phyloP scores from a whole-genome alignment of 2,113 vertebrate genomes.

The Motacilla tschutschensis region DNA sequence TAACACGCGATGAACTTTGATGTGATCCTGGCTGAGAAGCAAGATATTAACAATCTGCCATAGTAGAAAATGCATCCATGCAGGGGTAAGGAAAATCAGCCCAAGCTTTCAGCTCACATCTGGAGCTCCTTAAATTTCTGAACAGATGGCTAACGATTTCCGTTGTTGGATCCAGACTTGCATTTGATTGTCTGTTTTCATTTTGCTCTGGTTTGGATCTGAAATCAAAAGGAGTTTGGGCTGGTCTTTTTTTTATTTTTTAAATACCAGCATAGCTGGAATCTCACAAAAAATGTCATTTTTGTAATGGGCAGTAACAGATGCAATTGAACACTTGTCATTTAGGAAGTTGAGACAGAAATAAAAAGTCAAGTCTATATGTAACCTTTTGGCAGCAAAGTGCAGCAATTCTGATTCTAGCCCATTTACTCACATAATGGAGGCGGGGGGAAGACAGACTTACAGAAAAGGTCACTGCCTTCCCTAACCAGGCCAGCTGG shows the following conservation, averaged over 20 bases:
- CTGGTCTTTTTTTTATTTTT: not conserved
- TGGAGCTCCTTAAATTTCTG: slow-evolving; percentile 39
- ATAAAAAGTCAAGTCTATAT: not conserved
- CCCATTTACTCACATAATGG: not conserved
- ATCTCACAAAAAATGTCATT: not conserved
- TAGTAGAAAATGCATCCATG: not conserved
- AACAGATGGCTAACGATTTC: slow-evolving; percentile 22
- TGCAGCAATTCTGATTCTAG: not conserved
- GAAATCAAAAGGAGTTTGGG: slow-evolving; percentile 2
- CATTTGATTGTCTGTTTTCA: not conserved
- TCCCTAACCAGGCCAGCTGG: not conserved
- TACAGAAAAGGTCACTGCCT: not conserved
- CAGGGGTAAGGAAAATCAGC: slow-evolving; percentile 13
- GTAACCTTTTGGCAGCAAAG: not conserved
- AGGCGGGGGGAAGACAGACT: not conserved
- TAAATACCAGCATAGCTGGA: not conserved
- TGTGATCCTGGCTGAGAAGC: slow-evolving; percentile 14
- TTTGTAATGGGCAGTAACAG: not conserved
- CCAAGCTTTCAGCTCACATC: slow-evolving; percentile 17
- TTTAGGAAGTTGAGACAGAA: not conserved
- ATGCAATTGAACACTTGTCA: not conserved
- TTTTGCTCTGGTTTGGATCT: slow-evolving; percentile 7
- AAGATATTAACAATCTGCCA: not conserved
- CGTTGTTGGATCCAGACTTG: not conserved
- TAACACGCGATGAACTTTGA: slow-evolving; percentile 19